Evolutionary conservation across 1,140 invertebrate genomes (phyloP).

Genomic region (Pentalonia nigronervosa): DNA sequence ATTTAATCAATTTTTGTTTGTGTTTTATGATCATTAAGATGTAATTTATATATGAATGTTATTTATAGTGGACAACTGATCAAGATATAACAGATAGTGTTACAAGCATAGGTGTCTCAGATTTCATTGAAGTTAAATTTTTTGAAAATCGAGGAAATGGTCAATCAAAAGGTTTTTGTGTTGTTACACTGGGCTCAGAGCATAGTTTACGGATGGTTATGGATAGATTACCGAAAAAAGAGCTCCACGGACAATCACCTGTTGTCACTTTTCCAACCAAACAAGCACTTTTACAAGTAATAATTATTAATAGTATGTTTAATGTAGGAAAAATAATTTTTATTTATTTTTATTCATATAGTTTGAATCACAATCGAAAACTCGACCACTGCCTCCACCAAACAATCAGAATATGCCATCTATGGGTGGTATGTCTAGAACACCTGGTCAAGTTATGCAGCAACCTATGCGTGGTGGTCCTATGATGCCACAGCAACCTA

Average conservation of each 20-base stretch:
- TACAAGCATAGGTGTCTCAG: constrained; percentile 84
- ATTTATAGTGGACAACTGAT: constrained; percentile 94
- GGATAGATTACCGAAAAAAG: constrained; percentile 92
- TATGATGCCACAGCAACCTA: constrained; percentile 62
- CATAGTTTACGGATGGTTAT: constrained; percentile 87
- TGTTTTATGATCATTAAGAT: background rate
- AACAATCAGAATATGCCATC: constrained; percentile 57
- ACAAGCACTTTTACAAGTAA: constrained; percentile 76
- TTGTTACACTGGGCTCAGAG: constrained; percentile 91
- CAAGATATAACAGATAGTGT: constrained; percentile 92
- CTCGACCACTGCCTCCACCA: constrained; percentile 75
- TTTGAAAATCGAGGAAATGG: constrained; percentile 99
- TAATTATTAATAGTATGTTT: constrained; percentile 9
- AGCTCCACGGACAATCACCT: constrained; percentile 93
- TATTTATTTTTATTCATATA: constrained; percentile 64
- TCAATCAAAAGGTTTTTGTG: constrained; percentile 97
- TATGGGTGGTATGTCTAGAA: constrained; percentile 55
- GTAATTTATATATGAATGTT: background rate
- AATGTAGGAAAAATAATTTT: background rate
- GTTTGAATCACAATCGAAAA: constrained; percentile 92
- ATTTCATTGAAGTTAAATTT: constrained; percentile 98
- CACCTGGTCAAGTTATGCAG: constrained; percentile 59
- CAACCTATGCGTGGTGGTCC: constrained; percentile 63
- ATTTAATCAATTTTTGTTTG: background rate
- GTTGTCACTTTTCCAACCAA: constrained; percentile 95